These are phyloP conservation scores for Heliocidaris tuberculata DNA, from an alignment of 35 echinoderm and acorn worm genomes.

Conservation along the genomic window DNA sequence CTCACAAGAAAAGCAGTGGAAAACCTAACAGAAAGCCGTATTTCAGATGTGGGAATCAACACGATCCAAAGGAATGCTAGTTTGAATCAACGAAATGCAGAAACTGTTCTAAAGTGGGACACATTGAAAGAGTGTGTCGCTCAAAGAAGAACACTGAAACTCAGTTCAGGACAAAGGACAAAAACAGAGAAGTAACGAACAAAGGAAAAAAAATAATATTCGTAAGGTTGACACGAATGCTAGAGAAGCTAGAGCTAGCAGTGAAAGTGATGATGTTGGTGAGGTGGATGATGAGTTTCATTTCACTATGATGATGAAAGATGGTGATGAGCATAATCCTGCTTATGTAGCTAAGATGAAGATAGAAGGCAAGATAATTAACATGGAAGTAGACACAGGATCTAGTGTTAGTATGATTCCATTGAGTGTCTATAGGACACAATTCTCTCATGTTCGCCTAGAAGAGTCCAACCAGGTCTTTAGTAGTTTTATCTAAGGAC, in stretches of 20 bases:
- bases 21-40: not conserved
- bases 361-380: conserved; percentile 27
- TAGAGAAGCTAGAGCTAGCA: not conserved
- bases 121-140: not conserved
- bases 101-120: not conserved
- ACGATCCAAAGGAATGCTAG: not conserved
- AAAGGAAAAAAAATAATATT: not conserved
- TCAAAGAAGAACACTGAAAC: not conserved
- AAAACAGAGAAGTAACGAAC: not conserved
- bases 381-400: conserved; percentile 53
- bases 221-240: not conserved
- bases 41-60: not conserved
- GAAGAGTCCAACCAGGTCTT: not conserved
- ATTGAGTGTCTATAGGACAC: not conserved
- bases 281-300: not conserved
- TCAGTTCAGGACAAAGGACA: not conserved
- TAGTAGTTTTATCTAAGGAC: not conserved
- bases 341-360: not conserved
- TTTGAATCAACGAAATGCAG: not conserved
- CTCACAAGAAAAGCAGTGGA: not conserved
- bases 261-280: not conserved
- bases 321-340: not conserved
- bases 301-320: not conserved
- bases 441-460: not conserved
- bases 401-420: conserved; percentile 36